Conservation (phyloP, 2,797 vertebrate genomes). For the Catharus ustulatus region DNA sequence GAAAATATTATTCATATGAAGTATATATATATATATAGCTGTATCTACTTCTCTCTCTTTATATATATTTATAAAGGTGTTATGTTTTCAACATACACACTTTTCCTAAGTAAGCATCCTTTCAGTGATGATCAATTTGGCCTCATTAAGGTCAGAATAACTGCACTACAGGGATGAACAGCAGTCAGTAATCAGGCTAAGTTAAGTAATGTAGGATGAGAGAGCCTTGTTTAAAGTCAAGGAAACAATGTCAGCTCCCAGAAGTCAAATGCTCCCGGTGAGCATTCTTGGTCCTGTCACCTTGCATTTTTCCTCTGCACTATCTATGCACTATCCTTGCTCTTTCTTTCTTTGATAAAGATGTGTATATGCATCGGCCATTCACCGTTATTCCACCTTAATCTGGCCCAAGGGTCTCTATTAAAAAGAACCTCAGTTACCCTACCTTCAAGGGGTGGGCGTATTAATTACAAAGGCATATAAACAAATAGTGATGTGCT, state of each 20-base stretch:
- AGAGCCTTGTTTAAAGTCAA: background rate
- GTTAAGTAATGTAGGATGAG: background rate
- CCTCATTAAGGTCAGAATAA: background rate
- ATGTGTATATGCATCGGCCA: too few species aligned
- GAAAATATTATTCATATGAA: background rate
- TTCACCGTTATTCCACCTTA: background rate
- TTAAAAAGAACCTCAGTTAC: background rate
- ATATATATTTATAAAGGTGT: background rate
- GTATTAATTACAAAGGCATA: background rate
- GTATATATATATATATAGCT: background rate
- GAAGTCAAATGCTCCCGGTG: background rate
- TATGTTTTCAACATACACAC: background rate
- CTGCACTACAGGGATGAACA: background rate
- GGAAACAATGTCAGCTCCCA: background rate
- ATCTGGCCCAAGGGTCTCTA: background rate
- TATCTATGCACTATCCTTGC: background rate
- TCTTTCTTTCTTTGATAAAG: background rate
- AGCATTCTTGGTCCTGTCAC: background rate
- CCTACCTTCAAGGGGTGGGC: background rate
- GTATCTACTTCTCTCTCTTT: rapidly evolving
- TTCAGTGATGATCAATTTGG: background rate
- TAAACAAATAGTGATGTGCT: background rate
- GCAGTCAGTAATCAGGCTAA: background rate
- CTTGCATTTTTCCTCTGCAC: background rate
- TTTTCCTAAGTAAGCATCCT: background rate